Base-by-base conservation (phyloP, 2,888 invertebrate species). In the Cremastobaeus sp. region DNA sequence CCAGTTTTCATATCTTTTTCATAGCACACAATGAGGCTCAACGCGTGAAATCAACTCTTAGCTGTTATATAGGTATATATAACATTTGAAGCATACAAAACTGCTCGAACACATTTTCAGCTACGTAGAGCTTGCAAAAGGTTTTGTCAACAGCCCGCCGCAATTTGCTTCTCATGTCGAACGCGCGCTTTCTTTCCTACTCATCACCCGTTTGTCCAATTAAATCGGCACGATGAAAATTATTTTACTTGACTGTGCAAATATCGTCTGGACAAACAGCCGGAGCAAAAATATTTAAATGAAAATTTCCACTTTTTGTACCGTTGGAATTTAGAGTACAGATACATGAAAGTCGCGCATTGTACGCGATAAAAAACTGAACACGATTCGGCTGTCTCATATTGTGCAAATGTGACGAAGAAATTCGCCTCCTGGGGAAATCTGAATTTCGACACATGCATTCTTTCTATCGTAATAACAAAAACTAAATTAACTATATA, bases 1-100 rank as follows among this genome's bases (percentile, higher is more conserved):
- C 62, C 55, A 18, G 41, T 60, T 72, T 72, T 66, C 54, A 66
- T 72, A 60, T 72, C 54, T 54, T 66, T 73, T 73, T 73, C 62
- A 73, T 73, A 18, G 47, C 39, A 34, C 41, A 48, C 72, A 72
- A 54, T 60, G 20, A 25, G 39, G 45, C 37, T 30, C 52, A 50
- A 30, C 39, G 32, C 21, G 35, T 12, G 37, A n/a, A n/a, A n/a
- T n/a, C n/a, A n/a, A n/a, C n/a, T n/a, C n/a, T n/a, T n/a, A n/a
- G n/a, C n/a, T n/a, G n/a, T n/a, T n/a, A n/a, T n/a, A n/a, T n/a
- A n/a, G n/a, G n/a, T n/a, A n/a, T n/a, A n/a, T n/a, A n/a, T n/a
- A n/a, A n/a, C n/a, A n/a, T n/a, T 21, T 28, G 39, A 39, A 41
- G 59, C 45, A 48, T 30, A 54, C 48, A 59, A 52, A 45, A 28